phyloP scores from a whole-genome alignment of 1,140 invertebrate genomes.

The Drosophila obscura region DNA sequence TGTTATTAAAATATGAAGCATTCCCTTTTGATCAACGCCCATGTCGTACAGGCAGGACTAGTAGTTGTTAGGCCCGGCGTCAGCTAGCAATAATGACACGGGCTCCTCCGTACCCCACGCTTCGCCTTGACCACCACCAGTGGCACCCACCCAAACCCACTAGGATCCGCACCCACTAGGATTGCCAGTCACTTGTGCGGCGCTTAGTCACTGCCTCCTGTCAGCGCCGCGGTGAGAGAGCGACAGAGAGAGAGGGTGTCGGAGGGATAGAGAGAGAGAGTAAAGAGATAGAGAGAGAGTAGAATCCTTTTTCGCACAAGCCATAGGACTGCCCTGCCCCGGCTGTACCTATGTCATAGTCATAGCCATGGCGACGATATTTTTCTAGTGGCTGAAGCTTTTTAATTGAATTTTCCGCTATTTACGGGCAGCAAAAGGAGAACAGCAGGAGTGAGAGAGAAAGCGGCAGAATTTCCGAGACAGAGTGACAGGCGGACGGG shows the following conservation, averaged over 20 bases:
- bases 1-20: no score
- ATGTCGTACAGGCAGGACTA: constrained; percentile 10
- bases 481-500: constrained; percentile 27
- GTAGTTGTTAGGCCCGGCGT: constrained; percentile 53
- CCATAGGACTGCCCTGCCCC: constrained; percentile 26
- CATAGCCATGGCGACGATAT: constrained; percentile 78
- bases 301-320: constrained; percentile 41
- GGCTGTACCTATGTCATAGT: constrained; percentile 72
- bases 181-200: constrained; percentile 22
- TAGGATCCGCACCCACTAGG: not conserved
- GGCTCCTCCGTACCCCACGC: not conserved
- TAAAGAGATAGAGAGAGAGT: constrained; percentile 1
- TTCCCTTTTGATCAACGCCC: not conserved
- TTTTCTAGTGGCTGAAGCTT: constrained; percentile 81
- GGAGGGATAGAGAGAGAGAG: constrained; percentile 5
- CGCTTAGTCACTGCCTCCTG: constrained; percentile 48
- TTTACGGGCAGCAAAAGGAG: constrained; percentile 57
- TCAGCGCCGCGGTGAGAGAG: constrained; percentile 25
- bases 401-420: constrained; percentile 81
- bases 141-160: no score
- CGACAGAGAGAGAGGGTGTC: constrained; percentile 1
- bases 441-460: constrained; percentile 6
- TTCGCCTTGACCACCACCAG: not conserved
- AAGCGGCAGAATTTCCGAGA: not conserved
- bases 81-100: constrained; percentile 60